These are phyloP conservation scores for Hermaeophaga mercurialis DNA, from an alignment of 2,888 invertebrate genomes.

Conservation along the genomic window DNA sequence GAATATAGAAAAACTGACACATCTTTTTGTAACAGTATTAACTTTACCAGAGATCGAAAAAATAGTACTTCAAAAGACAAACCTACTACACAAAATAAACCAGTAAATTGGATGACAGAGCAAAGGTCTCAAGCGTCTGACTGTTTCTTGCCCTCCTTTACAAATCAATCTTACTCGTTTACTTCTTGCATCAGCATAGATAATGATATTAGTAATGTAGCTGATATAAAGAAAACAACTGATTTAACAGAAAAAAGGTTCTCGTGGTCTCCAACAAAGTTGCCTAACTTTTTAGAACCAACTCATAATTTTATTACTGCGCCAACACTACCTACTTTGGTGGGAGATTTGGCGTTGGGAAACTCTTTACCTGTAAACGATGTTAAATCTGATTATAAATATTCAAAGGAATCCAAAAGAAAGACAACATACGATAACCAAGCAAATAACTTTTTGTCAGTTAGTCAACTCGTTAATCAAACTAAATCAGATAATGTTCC, in stretches of 20 bases:
- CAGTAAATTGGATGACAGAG: constrained; percentile 69
- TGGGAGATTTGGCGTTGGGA: constrained; percentile 64
- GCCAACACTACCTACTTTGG: constrained; percentile 65
- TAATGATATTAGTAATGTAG: constrained; percentile 37
- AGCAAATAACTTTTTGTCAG: constrained; percentile 62
- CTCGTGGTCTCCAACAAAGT: constrained; percentile 63
- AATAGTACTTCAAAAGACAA: constrained; percentile 28
- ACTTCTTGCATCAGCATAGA: constrained; percentile 45
- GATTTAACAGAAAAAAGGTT: constrained; percentile 59
- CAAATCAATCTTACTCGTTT: constrained; percentile 48
- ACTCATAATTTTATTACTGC: constrained; percentile 57
- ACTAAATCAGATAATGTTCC: constrained; percentile 52
- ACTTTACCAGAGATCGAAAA: constrained; percentile 31
- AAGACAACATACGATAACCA: constrained; percentile 49
- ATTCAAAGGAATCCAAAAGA: constrained; percentile 34
- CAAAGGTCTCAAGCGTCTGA: constrained; percentile 54
- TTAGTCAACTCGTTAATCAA: constrained; percentile 67
- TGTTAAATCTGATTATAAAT: constrained; percentile 48
- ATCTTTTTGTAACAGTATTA: constrained; percentile 14
- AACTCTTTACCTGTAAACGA: constrained; percentile 43
- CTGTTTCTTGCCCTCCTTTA: constrained; percentile 58
- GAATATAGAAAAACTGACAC: constrained; percentile 42
- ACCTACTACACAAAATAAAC: constrained; percentile 49
- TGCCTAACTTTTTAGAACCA: constrained; percentile 56
- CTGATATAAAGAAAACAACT: constrained; percentile 41